phyloP scores from a whole-genome alignment of 1,140 invertebrate species.

The Nautilus pompilius region DNA sequence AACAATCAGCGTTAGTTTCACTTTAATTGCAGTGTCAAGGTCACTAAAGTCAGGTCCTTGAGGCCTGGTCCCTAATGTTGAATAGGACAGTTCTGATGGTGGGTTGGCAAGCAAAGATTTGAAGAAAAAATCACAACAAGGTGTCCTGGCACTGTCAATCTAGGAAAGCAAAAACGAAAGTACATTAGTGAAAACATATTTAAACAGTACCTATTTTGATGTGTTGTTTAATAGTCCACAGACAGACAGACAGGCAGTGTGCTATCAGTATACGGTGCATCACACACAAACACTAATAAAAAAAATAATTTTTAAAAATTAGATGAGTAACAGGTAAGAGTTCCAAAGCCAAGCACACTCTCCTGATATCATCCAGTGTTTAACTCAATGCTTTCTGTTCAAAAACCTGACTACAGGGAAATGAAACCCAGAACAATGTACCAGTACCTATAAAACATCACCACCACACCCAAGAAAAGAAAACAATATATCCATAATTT shows the following conservation, averaged over 20 bases:
- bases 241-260: no score
- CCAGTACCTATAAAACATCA: not conserved
- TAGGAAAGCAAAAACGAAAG: slow-evolving; percentile 16
- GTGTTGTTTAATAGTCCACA: no score
- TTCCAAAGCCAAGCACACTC: not conserved
- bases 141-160: slow-evolving; percentile 40
- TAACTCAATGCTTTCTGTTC: not conserved
- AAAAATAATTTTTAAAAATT: not conserved
- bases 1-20: slow-evolving; percentile 44
- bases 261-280: not conserved
- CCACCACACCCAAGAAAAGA: no score
- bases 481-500: not conserved
- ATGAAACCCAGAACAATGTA: no score
- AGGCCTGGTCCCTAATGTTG: not conserved
- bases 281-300: not conserved
- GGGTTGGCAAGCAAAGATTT: slow-evolving; percentile 18
- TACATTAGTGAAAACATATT: not conserved
- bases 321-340: not conserved
- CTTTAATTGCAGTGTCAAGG: slow-evolving; percentile 38
- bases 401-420: not conserved
- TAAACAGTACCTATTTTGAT: not conserved
- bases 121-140: slow-evolving; percentile 49
- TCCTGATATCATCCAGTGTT: not conserved
- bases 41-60: slow-evolving; percentile 17
- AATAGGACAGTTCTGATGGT: slow-evolving; percentile 1